Evolutionary conservation across 2,797 vertebrate genomes (phyloP), one percentile per base, ranked within the genome.

Genomic region (Macrochelys suwanniensis): DNA sequence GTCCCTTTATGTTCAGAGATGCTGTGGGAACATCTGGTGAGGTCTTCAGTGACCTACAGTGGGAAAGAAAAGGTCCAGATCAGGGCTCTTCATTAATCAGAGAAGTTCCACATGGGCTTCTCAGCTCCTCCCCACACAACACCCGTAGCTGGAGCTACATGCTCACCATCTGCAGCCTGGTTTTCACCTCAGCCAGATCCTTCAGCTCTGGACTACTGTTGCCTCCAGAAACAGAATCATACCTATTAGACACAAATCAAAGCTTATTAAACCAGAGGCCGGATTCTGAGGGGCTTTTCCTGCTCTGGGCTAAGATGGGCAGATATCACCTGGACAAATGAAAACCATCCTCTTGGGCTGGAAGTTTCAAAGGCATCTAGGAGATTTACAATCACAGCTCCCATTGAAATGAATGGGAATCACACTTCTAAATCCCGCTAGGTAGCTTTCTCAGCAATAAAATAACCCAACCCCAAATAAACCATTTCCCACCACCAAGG

Each of bases 1-100:
- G 74, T 96, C 82, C 88, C 97, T 95, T 99, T 98, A 76, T 98
- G 98, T 93, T 99, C 98, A 1, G 97, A 97, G 96, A 99, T 98
- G n/a, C 94, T 98, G 19, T 97, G 94, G 47, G 98, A 94, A 74
- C 98, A 99, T 42, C 98, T 96, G 1, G 97, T 98, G 82, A 99
- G 97, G 89, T 98, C 98, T 91, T 99, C 98, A 0, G 97, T 93
- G 33, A 99, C 97, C 99, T 99, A 93, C 33, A 1, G 10, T 21
- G 53, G 3, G 82, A 84, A 51, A 65, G 80, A 80, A 59, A 91
- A 77, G 23, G n/a, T 49, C 49, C 89, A 88, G 26, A n/a, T 0
- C 1, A 1, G 79, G 4, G 3, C 31, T 47, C 87, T 7, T 31
- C 0, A 9, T 3, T 59, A 26, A 19, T 33, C 89, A 0, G 1